Base-by-base conservation (phyloP, 2,797 vertebrate genomes). In the Falco cherrug region DNA sequence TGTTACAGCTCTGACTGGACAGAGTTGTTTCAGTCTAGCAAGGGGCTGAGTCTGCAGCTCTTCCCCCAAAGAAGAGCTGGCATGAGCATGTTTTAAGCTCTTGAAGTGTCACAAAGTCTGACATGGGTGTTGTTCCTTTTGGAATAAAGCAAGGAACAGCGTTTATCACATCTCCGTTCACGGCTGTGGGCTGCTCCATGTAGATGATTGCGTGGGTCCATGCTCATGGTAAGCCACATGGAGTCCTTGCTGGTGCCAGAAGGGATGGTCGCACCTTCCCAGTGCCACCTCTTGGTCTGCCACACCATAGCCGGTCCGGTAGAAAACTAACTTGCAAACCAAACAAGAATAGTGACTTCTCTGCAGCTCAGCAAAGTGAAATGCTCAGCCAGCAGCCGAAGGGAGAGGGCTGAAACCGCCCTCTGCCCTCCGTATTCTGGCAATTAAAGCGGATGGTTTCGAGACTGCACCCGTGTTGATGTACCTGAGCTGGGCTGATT, bases 171-270 rank as follows among this genome's bases (percentile, higher is more conserved):
- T 56, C 41, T 53, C 41, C 41, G 57, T 29, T 25, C 50, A 8
- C 4, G 2, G 35, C 69, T 43, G 50, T n/a, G 59, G 33, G 26
- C 9, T 10, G 18, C n/a, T 75, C 45, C 45, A 4, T 2, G 13
- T 39, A 14, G 47, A 13, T 3, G 3, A 29, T 60, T 3, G 1
- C 2, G 6, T 3, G 3, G 41, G 31, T 83, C 35, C 1, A 0
- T 43, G 59, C 45, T 59, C 5, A 3, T 18, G 45, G 4, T 51
- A 5, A 50, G 35, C 51, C 43, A 19, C 20, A 35, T 61, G 25
- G 35, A 39, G 43, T 22, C 33, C 65, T 57, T 18, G 2, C 29
- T 3, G 12, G 16, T 35, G 65, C 74, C 35, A 8, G 59, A 65
- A 84, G n/a, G 47, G 39, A 19, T 2, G 7, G 21, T 20, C 41